phyloP scores from a whole-genome alignment of 1,140 invertebrate species.

The Papilio aristodemus region DNA sequence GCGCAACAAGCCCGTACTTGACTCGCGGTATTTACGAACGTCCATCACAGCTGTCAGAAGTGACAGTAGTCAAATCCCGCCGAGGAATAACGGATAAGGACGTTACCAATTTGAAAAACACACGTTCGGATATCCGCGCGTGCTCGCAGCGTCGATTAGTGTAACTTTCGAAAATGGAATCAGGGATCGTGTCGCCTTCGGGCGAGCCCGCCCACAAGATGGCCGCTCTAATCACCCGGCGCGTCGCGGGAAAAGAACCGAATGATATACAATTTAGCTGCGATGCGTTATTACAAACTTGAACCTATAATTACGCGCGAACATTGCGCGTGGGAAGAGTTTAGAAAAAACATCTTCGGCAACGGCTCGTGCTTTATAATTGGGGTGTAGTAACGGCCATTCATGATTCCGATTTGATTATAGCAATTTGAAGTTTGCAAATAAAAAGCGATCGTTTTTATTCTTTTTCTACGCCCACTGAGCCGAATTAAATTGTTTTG shows the following conservation, averaged over 20 bases:
- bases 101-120: slow-evolving; percentile 75
- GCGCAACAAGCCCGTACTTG: slow-evolving; percentile 70
- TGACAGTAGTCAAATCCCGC: slow-evolving; percentile 76
- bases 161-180: slow-evolving; percentile 77
- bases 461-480: slow-evolving; percentile 36
- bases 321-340: slow-evolving; percentile 74
- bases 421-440: slow-evolving; percentile 52
- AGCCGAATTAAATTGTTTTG: slow-evolving; percentile 30
- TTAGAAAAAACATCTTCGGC: slow-evolving; percentile 72
- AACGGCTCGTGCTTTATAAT: slow-evolving; percentile 75
- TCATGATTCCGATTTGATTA: slow-evolving; percentile 66
- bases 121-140: slow-evolving; percentile 70
- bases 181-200: slow-evolving; percentile 74
- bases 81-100: slow-evolving; percentile 70
- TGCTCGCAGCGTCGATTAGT: slow-evolving; percentile 76
- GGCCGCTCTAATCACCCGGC: slow-evolving; percentile 73
- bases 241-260: slow-evolving; percentile 65
- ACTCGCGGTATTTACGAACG: slow-evolving; percentile 70
- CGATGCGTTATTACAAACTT: slow-evolving; percentile 77
- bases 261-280: slow-evolving; percentile 80
- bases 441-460: slow-evolving; percentile 47
- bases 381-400: slow-evolving; percentile 59
- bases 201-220: slow-evolving; percentile 75
- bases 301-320: slow-evolving; percentile 75
- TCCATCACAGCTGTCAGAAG: slow-evolving; percentile 76